Percentiles rank a stretch among this genome's conserved stretches.
Evolutionary conservation across 2,888 invertebrate genomes (phyloP).

Genomic region (Eupsilia transversa): DNA sequence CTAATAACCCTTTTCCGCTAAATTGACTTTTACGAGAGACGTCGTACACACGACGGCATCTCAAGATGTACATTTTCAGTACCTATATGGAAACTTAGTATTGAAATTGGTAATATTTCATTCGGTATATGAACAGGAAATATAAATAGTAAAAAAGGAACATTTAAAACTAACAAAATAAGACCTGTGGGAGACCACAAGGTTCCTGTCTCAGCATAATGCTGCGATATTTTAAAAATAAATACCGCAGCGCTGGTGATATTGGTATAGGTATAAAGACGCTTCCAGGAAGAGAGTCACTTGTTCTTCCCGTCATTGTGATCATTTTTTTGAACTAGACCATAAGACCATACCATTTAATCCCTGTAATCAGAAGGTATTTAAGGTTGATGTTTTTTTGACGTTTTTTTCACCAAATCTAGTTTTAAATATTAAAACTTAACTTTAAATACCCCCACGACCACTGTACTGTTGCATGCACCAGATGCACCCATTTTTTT

Average conservation of each 20-base stretch:
- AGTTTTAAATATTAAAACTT: neutral
- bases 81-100: neutral
- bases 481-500: too few species aligned
- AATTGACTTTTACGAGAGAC: constrained; percentile 56
- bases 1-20: constrained; percentile 42
- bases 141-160: neutral
- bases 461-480: neutral
- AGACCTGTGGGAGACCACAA: neutral
- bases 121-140: neutral
- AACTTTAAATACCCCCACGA: neutral
- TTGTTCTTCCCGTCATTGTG: neutral
- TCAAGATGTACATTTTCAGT: neutral
- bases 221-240: too few species aligned
- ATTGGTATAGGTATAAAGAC: neutral
- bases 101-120: neutral
- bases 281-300: neutral
- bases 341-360: neutral
- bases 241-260: too few species aligned
- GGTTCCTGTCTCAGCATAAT: too few species aligned
- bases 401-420: neutral
- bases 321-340: neutral
- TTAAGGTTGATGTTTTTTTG: neutral
- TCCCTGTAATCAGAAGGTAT: neutral
- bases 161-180: neutral
- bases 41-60: neutral